Evolutionary conservation across 2,113 vertebrate genomes (phyloP).

Genomic region (Acanthochromis polyacanthus): DNA sequence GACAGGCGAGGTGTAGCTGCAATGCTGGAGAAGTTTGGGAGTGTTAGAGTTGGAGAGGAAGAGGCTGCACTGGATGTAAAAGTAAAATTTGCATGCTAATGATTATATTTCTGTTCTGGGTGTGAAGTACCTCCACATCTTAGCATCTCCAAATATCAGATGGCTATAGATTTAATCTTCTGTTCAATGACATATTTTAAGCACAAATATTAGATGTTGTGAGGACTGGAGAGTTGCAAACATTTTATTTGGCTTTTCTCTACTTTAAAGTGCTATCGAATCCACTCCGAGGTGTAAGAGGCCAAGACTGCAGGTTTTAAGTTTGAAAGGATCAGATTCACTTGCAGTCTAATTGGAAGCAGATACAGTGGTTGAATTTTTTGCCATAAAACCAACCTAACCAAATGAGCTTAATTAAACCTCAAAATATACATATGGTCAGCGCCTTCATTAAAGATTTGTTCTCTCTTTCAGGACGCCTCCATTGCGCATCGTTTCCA

Average conservation of each 20-base stretch:
- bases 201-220: too few relatives aligned
- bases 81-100: not conserved
- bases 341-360: not conserved
- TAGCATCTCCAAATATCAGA: not conserved
- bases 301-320: too few relatives aligned
- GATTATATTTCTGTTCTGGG: not conserved
- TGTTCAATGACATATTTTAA: too few relatives aligned
- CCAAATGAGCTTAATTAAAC: not conserved
- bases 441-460: not conserved
- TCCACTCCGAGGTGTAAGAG: too few relatives aligned
- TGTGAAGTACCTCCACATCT: too few relatives aligned
- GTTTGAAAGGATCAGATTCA: too few relatives aligned
- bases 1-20: constrained; percentile 12
- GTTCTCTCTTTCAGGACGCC: constrained; percentile 87
- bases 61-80: not conserved
- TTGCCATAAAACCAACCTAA: not conserved
- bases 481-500: constrained; percentile 97
- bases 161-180: too few relatives aligned
- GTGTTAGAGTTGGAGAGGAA: not conserved
- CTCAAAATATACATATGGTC: too few relatives aligned
- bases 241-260: too few relatives aligned
- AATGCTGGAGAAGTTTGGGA: not conserved
- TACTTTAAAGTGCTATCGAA: too few relatives aligned
- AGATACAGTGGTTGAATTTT: too few relatives aligned
- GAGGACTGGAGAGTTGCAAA: too few relatives aligned